These are phyloP conservation scores for Anastatus disparis DNA, from an alignment of 1,140 invertebrate genomes.

Conservation along the genomic window DNA sequence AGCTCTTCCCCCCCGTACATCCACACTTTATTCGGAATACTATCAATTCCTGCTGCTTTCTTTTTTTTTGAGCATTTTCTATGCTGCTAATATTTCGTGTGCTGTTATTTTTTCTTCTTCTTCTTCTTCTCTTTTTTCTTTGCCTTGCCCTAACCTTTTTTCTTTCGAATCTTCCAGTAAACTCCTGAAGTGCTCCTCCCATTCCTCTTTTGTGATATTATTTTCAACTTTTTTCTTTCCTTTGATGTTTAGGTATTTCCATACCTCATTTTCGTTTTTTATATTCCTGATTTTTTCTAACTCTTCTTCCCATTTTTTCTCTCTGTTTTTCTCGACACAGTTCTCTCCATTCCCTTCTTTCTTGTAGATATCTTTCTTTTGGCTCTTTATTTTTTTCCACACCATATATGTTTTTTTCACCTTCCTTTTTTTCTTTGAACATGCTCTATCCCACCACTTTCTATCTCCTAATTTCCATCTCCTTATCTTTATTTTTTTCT, in stretches of 20 bases:
- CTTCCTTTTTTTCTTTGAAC: no score
- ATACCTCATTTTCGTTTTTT: conserved; percentile 3
- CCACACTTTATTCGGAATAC: conserved; percentile 23
- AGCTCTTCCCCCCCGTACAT: neutral
- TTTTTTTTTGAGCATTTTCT: conserved; percentile 3
- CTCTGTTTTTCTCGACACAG: neutral
- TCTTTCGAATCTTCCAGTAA: neutral
- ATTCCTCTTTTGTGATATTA: neutral
- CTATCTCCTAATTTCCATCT: no score
- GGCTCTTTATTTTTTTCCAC: no score
- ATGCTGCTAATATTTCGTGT: neutral
- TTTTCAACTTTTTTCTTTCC: neutral
- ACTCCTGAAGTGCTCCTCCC: neutral
- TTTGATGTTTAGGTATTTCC: neutral
- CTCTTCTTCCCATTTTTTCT: neutral
- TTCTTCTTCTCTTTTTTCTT: neutral
- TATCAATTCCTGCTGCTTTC: conserved; percentile 28
- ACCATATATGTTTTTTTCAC: no score
- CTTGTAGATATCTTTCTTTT: no score
- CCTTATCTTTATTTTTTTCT: no score
- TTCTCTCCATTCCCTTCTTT: no score
- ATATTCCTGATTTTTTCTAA: neutral
- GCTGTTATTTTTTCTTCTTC: neutral
- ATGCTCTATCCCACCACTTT: no score
- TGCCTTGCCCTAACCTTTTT: neutral